Percentiles rank a stretch among this genome's conserved stretches.
Conservation (phyloP, 2,113 vertebrate species). For the Poecile atricapillus region DNA sequence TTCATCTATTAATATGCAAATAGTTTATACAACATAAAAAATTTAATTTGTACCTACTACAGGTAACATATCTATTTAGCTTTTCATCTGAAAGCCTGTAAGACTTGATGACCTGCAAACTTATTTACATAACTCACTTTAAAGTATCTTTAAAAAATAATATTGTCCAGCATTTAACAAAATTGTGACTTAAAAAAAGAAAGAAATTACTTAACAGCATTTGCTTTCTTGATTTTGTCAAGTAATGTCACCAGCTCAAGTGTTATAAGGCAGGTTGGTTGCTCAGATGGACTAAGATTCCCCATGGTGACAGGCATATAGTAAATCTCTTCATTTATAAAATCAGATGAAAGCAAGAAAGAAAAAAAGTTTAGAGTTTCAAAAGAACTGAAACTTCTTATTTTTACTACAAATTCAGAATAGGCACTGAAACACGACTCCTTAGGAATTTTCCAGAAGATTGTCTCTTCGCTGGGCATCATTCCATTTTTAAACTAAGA, state of each 20-base stretch:
- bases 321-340: constrained; percentile 65
- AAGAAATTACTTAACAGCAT: constrained; percentile 63
- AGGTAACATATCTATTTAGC: constrained; percentile 48
- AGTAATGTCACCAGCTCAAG: constrained; percentile 64
- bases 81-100: constrained; percentile 58
- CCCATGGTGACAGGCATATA: constrained; percentile 25
- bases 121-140: constrained; percentile 51
- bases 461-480: constrained; percentile 76
- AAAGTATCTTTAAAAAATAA: constrained; percentile 65
- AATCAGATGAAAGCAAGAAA: constrained; percentile 68
- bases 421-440: constrained; percentile 85
- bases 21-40: constrained; percentile 69
- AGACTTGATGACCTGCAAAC: constrained; percentile 52
- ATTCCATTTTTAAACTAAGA: constrained; percentile 60
- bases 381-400: constrained; percentile 77
- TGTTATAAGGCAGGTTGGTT: constrained; percentile 73
- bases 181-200: constrained; percentile 47
- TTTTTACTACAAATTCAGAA: constrained; percentile 67
- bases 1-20: constrained; percentile 64
- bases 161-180: constrained; percentile 71
- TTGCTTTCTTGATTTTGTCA: constrained; percentile 62
- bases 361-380: constrained; percentile 71
- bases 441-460: constrained; percentile 75
- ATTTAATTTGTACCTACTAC: constrained; percentile 62
- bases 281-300: constrained; percentile 53